Evolutionary conservation across 2,888 invertebrate species (phyloP).

Genomic region (Drosophila koepferae): DNA sequence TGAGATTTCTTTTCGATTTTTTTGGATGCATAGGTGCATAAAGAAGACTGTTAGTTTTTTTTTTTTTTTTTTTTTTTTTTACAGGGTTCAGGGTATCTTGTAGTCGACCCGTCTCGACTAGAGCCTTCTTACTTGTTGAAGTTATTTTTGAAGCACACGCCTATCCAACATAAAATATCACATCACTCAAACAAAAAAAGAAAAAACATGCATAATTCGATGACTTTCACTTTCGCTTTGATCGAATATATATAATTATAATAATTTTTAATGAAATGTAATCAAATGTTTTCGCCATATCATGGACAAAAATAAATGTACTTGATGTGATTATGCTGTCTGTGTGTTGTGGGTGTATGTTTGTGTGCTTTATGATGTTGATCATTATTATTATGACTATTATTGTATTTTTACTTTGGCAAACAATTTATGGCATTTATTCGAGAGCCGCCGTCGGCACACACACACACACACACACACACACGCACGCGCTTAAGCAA

Average conservation of each 20-base stretch:
- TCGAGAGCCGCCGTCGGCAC: constrained; percentile 38
- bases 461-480: constrained; percentile 7
- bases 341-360: constrained; percentile 10
- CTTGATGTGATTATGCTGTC: constrained; percentile 45
- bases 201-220: constrained; percentile 41
- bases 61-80: no score
- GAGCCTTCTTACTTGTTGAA: background rate
- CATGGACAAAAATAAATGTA: constrained; percentile 49
- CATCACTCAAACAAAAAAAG: constrained; percentile 1
- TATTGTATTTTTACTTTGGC: constrained; percentile 49
- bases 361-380: constrained; percentile 23
- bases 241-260: constrained; percentile 50
- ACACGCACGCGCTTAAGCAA: constrained; percentile 17
- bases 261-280: constrained; percentile 42
- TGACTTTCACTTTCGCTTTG: constrained; percentile 59
- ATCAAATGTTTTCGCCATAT: constrained; percentile 35
- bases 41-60: no score
- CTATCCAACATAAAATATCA: constrained; percentile 8
- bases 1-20: no score
- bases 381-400: constrained; percentile 23
- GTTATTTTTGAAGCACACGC: background rate
- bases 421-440: constrained; percentile 73
- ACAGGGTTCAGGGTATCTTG: no score
- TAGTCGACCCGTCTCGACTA: no score
- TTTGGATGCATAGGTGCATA: no score